Base-by-base conservation (phyloP, 2,797 vertebrate species). In the Schizopygopsis pylzovi region DNA sequence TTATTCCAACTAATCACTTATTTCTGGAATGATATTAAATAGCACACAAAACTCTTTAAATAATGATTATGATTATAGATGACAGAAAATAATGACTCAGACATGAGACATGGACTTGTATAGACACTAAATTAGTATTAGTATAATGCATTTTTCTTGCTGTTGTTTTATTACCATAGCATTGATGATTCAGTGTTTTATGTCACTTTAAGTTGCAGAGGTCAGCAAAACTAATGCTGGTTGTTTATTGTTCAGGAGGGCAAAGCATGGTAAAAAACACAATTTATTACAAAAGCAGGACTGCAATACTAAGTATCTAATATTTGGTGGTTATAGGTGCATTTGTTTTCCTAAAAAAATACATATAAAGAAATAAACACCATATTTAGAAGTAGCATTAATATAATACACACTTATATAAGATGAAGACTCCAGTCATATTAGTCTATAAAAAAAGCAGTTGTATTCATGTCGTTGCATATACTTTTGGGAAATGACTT, bases 1-100 rank as follows among this genome's bases (percentile, higher is more conserved):
- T 82, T 52, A 20, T 49, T 71, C 37, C 13, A 37, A 43, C n/a
- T 72, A 59, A 82, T 59, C 49, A 59, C 79, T 81, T 71, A 56
- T 83, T 76, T 65, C 9, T 76, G 54, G n/a, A 61, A 37, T 39
- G 72, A 52, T 37, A 76, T 45, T 43, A 76, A 45, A 22, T 9
- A 49, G 65, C 63, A 4, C 16, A 61, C 9, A 25, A 6, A 82
- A 73, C 39, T 77, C 52, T 59, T 79, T 43, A 67, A 83, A 63
- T 37, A 49, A 72, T 39, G 3, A 76, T 63, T 75, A 63, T 37
- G 12, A 75, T 79, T 63, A 18, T 41, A 76, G 8, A 76, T 65
- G 71, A 49, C 22, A 39, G 54, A 83, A 65, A 76, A 72, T 82
- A 45, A 54, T 41, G 12, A 43, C 67, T 43, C 49, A 73, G 20